Base-by-base conservation (phyloP, 2,888 invertebrate species). In the Ochropacha duplaris region DNA sequence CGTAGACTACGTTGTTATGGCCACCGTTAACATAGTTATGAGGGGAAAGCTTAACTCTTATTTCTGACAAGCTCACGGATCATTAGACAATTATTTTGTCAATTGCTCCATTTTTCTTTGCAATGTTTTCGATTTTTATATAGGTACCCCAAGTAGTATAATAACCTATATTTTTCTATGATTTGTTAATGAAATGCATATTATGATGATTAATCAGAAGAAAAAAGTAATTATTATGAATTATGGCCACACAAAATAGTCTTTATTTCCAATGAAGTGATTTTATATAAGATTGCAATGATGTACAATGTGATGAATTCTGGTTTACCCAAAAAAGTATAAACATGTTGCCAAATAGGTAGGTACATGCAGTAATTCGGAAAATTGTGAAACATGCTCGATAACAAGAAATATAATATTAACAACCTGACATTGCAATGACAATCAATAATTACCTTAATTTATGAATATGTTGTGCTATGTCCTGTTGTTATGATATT, bases 211-310 rank as follows among this genome's bases (percentile, higher is more conserved):
- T 64, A 61, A 71, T 74, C 72, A 72, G 57, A 70, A 65, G 70
- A 69, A 65, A 66, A 36, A 60, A 62, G 63, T 64, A 69, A 63
- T 59, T 54, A 61, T 49, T 55, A 65, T 63, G 71, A 66, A 61
- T 60, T 69, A 83, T 82, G 88, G 92, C 92, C 91, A 91, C 85
- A 91, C 91, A 89, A 92, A 87, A 82, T 87, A 90, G 91, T 92
- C 90, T 82, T 68, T 62, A 64, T 68, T 73, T 76, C 68, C 63
- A 62, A 76, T 79, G 78, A 71, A 72, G 70, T 74, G 70, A 74
- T 71, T 9, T 44, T 19, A 4, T 44, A 44, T 44, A 69, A 68
- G 71, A 77, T 78, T 73, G 71, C 67, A 73, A 75, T 71, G 70
- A 78, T 72, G 12, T 16, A 74, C 57, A 58, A 75, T 74, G 78